Percentiles rank a stretch among this genome's conserved stretches.
Evolutionary conservation across 2,888 invertebrate genomes (phyloP).

Genomic region (Mamestra brassicae): DNA sequence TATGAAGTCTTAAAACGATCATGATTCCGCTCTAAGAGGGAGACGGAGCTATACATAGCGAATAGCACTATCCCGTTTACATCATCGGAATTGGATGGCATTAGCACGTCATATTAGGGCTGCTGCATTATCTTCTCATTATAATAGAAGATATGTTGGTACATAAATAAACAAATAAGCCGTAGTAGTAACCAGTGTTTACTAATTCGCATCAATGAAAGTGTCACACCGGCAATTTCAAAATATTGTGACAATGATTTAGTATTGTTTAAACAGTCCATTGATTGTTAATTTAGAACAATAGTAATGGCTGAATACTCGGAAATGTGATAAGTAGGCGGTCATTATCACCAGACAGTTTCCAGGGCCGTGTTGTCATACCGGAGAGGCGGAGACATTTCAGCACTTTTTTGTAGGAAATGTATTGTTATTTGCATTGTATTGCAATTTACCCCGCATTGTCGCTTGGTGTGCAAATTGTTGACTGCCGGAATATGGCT

Average conservation of each 20-base stretch:
- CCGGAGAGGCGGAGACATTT: constrained; percentile 34
- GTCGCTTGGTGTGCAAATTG: not conserved
- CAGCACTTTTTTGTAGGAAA: constrained; percentile 33
- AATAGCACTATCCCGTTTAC: too few relatives aligned
- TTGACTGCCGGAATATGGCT: not conserved
- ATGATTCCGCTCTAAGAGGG: too few relatives aligned
- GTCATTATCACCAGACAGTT: constrained; percentile 11
- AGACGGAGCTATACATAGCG: too few relatives aligned
- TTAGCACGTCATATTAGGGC: too few relatives aligned
- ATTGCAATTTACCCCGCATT: constrained; percentile 11
- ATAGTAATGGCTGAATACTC: constrained; percentile 47
- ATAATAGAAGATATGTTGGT: too few relatives aligned
- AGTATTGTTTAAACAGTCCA: constrained; percentile 35
- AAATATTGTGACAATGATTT: constrained; percentile 44
- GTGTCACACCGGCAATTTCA: constrained; percentile 8
- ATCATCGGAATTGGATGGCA: too few relatives aligned
- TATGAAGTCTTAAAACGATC: too few relatives aligned
- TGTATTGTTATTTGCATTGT: constrained; percentile 37
- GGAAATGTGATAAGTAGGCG: constrained; percentile 48
- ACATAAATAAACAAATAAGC: too few relatives aligned
- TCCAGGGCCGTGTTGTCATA: constrained; percentile 27
- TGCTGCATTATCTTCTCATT: too few relatives aligned
- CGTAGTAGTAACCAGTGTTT: not conserved
- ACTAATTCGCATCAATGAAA: constrained; percentile 22
- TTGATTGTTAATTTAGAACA: constrained; percentile 54